Percentiles rank a stretch among this genome's conserved stretches.
phyloP scores from a whole-genome alignment of 2,888 invertebrate species.

The Hypolimnas misippus region DNA sequence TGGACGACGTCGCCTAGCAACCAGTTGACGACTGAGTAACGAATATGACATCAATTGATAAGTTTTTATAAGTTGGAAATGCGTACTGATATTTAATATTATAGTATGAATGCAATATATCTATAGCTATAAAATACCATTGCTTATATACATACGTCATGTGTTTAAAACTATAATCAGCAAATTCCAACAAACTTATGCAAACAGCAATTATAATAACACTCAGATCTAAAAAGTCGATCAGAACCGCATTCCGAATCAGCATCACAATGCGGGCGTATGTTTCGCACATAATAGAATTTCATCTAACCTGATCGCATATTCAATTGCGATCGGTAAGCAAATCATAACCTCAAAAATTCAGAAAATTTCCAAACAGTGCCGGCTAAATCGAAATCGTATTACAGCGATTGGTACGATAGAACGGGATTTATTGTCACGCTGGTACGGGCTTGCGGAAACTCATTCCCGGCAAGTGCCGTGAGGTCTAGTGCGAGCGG shows the following conservation, averaged over 20 bases:
- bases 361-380: constrained; percentile 23
- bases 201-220: no score
- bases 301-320: constrained; percentile 29
- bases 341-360: constrained; percentile 23
- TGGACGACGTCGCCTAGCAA: no score
- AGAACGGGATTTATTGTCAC: constrained; percentile 28
- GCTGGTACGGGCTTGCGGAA: constrained; percentile 21
- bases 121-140: no score
- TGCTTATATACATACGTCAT: no score
- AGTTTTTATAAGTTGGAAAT: no score
- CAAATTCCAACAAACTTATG: no score
- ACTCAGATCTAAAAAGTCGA: background rate
- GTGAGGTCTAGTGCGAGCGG: constrained; percentile 13
- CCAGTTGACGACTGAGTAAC: no score
- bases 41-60: no score
- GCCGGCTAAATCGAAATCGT: constrained; percentile 18
- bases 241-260: constrained; percentile 17
- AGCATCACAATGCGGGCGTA: constrained; percentile 30
- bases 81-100: no score
- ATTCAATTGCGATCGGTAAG: constrained; percentile 28
- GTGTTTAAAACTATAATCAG: background rate
- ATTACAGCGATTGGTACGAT: constrained; percentile 27
- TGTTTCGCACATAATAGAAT: constrained; percentile 27
- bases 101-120: no score
- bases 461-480: constrained; percentile 22